phyloP scores from a whole-genome alignment of 2,113 vertebrate genomes.

The Ifrita kowaldi region DNA sequence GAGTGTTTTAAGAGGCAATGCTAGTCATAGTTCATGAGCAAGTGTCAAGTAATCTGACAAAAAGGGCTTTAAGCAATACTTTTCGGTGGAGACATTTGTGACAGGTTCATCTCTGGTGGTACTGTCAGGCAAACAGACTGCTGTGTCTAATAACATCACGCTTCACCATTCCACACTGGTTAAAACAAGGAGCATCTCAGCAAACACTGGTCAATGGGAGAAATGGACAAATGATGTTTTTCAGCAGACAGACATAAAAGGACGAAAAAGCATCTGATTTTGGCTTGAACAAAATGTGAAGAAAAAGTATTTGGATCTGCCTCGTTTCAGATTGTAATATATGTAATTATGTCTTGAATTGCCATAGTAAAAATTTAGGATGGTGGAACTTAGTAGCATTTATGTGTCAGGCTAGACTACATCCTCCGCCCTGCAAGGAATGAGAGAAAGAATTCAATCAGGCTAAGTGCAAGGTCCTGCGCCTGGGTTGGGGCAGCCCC shows the following conservation, averaged over 20 bases:
- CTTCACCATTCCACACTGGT: background rate
- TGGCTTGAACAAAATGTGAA: background rate
- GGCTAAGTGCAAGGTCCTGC: background rate
- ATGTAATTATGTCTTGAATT: background rate
- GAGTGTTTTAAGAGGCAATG: background rate
- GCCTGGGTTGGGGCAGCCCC: fast-evolving
- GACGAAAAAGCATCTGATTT: background rate
- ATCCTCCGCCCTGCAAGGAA: background rate
- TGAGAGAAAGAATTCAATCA: background rate
- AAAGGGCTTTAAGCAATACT: background rate
- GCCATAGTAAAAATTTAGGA: background rate
- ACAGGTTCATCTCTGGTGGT: background rate
- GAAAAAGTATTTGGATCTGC: background rate
- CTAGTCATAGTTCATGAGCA: constrained; percentile 19
- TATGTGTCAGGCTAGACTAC: background rate
- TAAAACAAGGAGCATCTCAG: background rate
- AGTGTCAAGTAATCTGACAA: constrained; percentile 19
- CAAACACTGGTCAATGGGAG: background rate
- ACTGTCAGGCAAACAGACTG: background rate
- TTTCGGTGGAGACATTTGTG: background rate
- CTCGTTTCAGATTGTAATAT: background rate
- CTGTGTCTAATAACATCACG: fast-evolving
- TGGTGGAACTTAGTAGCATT: background rate
- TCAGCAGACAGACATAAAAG: background rate
- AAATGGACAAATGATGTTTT: background rate